These are phyloP conservation scores for Norana najaformis DNA, from an alignment of 2,888 invertebrate genomes.

Conservation along the genomic window DNA sequence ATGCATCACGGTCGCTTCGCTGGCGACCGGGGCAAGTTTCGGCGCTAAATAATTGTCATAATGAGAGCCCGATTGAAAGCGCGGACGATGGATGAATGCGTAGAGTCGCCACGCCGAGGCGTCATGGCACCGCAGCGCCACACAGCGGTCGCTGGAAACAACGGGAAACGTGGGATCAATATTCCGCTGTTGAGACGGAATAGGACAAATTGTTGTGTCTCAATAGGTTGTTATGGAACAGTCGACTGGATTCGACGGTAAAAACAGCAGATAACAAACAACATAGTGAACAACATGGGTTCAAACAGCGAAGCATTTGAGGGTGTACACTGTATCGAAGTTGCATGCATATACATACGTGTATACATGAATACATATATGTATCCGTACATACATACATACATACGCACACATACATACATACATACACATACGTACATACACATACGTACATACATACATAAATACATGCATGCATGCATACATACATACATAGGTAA, in stretches of 20 bases:
- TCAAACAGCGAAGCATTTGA: too few species aligned
- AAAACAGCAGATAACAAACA: background rate
- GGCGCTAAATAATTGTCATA: background rate
- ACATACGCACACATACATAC: background rate
- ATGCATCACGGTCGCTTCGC: background rate
- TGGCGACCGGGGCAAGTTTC: background rate
- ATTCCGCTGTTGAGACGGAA: background rate
- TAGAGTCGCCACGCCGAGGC: background rate
- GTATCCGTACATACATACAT: background rate
- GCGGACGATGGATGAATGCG: background rate
- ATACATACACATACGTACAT: background rate
- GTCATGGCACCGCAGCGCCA: background rate
- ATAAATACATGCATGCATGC: background rate
- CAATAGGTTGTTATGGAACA: background rate
- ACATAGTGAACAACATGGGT: background rate
- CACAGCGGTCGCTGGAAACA: background rate
- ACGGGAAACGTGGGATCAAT: background rate
- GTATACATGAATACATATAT: constrained; percentile 29
- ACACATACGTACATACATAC: background rate
- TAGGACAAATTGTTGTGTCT: background rate
- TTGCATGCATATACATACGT: constrained; percentile 27
- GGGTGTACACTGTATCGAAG: constrained; percentile 6
- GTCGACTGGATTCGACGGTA: background rate
- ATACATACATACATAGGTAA: constrained; percentile 16
- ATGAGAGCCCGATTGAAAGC: background rate